A percentile compares a stretch with the other conserved stretches of the same genome.
Evolutionary conservation across 2,113 vertebrate genomes (phyloP).

Genomic region (Pagrus major): DNA sequence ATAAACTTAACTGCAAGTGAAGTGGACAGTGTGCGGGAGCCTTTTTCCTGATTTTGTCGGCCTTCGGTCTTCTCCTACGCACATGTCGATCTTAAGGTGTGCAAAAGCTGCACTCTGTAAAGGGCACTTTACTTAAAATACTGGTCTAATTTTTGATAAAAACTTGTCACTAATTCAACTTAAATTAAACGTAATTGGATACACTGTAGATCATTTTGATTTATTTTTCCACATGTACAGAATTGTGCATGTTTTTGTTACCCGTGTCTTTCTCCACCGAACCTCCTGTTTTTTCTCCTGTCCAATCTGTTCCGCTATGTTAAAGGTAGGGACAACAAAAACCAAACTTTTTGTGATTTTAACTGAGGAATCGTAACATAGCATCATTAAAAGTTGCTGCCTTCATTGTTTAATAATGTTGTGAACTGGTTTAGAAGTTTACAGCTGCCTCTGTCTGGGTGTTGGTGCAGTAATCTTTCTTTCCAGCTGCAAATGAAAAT

Average conservation of each 20-base stretch:
- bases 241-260: background rate
- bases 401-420: background rate
- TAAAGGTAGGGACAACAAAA: background rate
- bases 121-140: no score
- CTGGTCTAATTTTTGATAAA: no score
- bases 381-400: no score
- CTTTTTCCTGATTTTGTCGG: no score
- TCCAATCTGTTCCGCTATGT: background rate
- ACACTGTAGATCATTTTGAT: background rate
- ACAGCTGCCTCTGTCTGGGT: background rate
- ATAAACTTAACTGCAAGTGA: no score
- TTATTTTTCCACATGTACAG: background rate
- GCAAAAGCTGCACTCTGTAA: no score
- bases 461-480: background rate
- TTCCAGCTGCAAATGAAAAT: conserved; percentile 1
- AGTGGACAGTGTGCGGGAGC: no score
- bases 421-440: background rate
- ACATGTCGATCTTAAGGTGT: no score
- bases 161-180: no score
- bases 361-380: background rate
- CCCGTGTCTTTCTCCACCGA: background rate
- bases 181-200: no score
- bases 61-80: no score
- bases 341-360: background rate
- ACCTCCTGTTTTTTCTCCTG: background rate